phyloP scores from a whole-genome alignment of 1,140 invertebrate genomes.

The Octopus sinensis region DNA sequence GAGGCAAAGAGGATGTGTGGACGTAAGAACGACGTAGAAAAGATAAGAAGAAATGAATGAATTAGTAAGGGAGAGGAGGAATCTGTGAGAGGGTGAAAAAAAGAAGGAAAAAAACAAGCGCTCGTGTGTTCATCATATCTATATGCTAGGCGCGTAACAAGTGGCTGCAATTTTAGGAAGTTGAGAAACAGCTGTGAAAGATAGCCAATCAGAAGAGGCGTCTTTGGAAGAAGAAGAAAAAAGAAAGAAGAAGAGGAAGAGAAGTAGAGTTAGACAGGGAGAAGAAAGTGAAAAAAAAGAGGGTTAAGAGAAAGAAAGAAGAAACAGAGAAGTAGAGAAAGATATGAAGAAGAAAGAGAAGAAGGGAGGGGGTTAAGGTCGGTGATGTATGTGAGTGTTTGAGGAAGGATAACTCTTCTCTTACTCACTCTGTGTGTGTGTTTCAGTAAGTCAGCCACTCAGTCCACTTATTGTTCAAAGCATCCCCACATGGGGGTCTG shows the following conservation, averaged over 20 bases:
- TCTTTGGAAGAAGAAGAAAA: not conserved
- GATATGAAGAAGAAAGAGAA: too few relatives aligned
- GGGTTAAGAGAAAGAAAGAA: too few relatives aligned
- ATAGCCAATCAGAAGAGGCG: slow-evolving; percentile 7
- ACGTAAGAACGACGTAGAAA: too few relatives aligned
- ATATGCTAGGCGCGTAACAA: not conserved
- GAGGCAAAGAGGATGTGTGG: too few relatives aligned
- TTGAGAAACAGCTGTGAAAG: not conserved
- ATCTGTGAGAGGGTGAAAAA: not conserved
- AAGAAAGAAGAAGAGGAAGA: too few relatives aligned
- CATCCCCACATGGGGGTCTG: slow-evolving; percentile 14
- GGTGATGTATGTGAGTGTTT: too few relatives aligned
- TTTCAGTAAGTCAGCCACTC: not conserved
- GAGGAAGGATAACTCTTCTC: not conserved
- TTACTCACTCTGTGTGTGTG: not conserved
- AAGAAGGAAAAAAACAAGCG: not conserved
- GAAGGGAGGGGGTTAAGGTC: too few relatives aligned
- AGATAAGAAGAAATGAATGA: too few relatives aligned
- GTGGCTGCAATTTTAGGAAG: not conserved
- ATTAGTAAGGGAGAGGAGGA: too few relatives aligned
- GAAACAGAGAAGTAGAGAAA: too few relatives aligned
- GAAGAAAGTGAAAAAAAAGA: too few relatives aligned
- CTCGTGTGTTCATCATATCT: not conserved
- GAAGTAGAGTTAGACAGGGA: too few relatives aligned
- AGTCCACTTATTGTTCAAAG: slow-evolving; percentile 3